phyloP scores from a whole-genome alignment of 2,888 invertebrate species.

The Phortica okadai region DNA sequence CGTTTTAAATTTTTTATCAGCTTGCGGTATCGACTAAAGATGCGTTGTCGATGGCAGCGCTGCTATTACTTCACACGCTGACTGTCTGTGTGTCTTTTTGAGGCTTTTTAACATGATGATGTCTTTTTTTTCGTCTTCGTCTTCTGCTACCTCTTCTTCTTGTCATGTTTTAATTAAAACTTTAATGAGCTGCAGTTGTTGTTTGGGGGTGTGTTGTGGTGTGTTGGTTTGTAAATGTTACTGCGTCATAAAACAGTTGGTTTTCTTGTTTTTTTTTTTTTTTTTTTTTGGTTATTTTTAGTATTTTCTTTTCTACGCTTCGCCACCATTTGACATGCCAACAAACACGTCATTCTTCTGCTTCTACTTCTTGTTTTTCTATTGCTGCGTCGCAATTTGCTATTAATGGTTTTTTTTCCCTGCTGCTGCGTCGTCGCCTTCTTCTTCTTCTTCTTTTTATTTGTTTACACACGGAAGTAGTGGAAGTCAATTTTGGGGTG shows the following conservation, averaged over 20 bases:
- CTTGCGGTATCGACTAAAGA: no score
- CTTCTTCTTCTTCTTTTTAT: no score
- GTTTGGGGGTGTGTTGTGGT: neutral
- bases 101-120: neutral
- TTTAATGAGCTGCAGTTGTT: neutral
- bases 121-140: neutral
- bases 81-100: no score
- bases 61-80: no score
- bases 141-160: neutral
- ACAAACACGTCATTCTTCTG: slow-evolving; percentile 12
- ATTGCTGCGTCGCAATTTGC: slow-evolving; percentile 6
- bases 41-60: no score
- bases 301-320: neutral
- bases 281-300: neutral
- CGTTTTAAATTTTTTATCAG: no score
- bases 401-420: neutral
- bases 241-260: slow-evolving; percentile 13
- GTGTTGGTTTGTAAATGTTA: slow-evolving; percentile 2
- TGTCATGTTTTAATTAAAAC: slow-evolving; percentile 23
- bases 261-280: neutral
- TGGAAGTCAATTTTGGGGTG: neutral
- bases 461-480: neutral
- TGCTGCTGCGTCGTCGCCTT: no score
- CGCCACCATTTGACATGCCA: neutral
- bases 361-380: neutral